Conservation (phyloP, 2,797 vertebrate species). For the Melanotaenia pygmaea region DNA sequence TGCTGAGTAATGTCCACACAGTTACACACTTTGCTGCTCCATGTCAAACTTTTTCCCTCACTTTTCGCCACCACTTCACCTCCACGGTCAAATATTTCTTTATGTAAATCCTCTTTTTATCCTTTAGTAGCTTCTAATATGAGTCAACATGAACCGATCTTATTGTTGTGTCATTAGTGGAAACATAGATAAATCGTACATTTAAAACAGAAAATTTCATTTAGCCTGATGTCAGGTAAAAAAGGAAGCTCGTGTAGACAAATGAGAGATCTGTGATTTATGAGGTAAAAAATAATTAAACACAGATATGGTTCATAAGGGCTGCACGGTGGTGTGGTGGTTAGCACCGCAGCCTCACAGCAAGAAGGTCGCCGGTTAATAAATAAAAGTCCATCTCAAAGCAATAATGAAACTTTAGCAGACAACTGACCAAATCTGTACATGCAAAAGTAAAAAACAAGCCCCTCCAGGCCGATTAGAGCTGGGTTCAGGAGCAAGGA, state of each 20-base stretch:
- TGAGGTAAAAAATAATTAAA: not conserved
- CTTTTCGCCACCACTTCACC: too few relatives aligned
- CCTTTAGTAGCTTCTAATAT: not conserved
- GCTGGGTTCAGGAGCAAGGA: not conserved
- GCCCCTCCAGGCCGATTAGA: not conserved
- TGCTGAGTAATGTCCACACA: too few relatives aligned
- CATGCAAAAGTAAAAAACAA: not conserved
- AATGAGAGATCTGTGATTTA: not conserved
- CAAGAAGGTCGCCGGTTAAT: too few relatives aligned
- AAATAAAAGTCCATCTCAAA: too few relatives aligned
- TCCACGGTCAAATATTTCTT: not conserved
- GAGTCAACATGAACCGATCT: not conserved
- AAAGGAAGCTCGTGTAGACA: not conserved
- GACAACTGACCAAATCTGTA: not conserved
- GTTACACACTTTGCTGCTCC: too few relatives aligned
- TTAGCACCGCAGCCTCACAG: too few relatives aligned
- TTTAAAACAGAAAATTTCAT: not conserved
- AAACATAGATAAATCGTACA: not conserved
- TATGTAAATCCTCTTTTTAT: not conserved
- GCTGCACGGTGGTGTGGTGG: too few relatives aligned
- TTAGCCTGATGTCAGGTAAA: not conserved
- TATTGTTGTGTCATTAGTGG: too few relatives aligned
- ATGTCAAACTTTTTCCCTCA: too few relatives aligned
- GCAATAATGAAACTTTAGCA: not conserved
- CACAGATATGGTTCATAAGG: not conserved